Percentiles rank a stretch among this genome's conserved stretches.
Evolutionary conservation across 2,888 invertebrate species (phyloP).

Genomic region (Ectemnius lituratus): DNA sequence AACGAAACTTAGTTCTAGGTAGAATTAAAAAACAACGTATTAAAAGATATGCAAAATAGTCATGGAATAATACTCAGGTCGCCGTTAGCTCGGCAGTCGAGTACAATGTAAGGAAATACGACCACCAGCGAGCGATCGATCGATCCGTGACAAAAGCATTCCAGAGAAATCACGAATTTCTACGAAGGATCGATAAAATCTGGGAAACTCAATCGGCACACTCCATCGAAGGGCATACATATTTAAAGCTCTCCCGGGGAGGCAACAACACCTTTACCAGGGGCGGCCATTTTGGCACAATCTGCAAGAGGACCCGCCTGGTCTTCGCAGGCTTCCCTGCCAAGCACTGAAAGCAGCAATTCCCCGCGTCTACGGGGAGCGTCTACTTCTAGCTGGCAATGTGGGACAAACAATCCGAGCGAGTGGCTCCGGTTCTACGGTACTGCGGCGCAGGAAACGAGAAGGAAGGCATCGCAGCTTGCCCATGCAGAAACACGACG

Average conservation of each 20-base stretch:
- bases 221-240: neutral
- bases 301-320: constrained; percentile 39
- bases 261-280: constrained; percentile 50
- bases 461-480: constrained; percentile 20
- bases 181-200: neutral
- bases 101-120: no score
- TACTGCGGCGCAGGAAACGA: neutral
- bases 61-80: no score
- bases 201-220: neutral
- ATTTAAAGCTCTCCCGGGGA: constrained; percentile 27
- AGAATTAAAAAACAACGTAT: no score
- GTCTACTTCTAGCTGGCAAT: neutral
- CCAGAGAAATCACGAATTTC: neutral
- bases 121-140: no score
- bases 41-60: no score
- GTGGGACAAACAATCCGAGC: neutral
- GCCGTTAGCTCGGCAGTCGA: no score
- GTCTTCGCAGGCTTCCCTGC: neutral
- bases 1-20: no score
- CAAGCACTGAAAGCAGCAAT: neutral
- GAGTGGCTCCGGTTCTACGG: neutral
- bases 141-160: no score
- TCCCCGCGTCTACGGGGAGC: neutral
- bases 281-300: constrained; percentile 60
- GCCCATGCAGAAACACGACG: constrained; percentile 38